A percentile compares a stretch with the other conserved stretches of the same genome.
phyloP scores from a whole-genome alignment of 1,140 invertebrate species.

The Carcinoscorpius rotundicauda region DNA sequence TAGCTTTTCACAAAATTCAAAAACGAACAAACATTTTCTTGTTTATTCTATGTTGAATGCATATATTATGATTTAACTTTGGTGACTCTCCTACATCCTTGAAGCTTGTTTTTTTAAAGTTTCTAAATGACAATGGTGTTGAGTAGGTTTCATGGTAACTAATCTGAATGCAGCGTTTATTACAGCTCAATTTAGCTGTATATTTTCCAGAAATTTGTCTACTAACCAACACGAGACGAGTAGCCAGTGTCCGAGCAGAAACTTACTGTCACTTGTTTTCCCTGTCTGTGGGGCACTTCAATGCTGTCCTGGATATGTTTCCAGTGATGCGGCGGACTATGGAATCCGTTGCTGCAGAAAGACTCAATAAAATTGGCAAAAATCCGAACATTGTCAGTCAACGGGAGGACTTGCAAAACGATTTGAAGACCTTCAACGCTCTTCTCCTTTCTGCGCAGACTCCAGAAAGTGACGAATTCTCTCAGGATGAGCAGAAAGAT shows the following conservation, averaged over 20 bases:
- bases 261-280: constrained; percentile 99
- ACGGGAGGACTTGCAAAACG: constrained; percentile 23
- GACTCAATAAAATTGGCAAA: constrained; percentile 96
- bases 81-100: too few relatives aligned
- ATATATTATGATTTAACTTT: too few relatives aligned
- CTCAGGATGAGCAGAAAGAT: constrained; percentile 13
- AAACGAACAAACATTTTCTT: too few relatives aligned
- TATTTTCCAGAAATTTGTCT: constrained; percentile 40
- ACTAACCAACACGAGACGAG: constrained; percentile 52
- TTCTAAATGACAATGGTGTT: too few relatives aligned
- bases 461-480: constrained; percentile 16
- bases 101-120: too few relatives aligned
- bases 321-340: constrained; percentile 95
- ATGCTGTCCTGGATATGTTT: constrained; percentile 92
- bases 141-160: too few relatives aligned
- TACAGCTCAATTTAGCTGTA: neutral
- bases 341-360: constrained; percentile 96
- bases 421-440: constrained; percentile 23
- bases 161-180: too few relatives aligned
- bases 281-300: constrained; percentile 94
- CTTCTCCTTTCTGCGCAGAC: constrained; percentile 22
- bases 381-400: constrained; percentile 67
- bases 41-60: too few relatives aligned
- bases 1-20: too few relatives aligned
- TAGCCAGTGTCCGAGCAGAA: constrained; percentile 90